A percentile compares a stretch with the other conserved stretches of the same genome.
Conservation (phyloP, 2,113 vertebrate genomes). For the Tetrao urogallus region DNA sequence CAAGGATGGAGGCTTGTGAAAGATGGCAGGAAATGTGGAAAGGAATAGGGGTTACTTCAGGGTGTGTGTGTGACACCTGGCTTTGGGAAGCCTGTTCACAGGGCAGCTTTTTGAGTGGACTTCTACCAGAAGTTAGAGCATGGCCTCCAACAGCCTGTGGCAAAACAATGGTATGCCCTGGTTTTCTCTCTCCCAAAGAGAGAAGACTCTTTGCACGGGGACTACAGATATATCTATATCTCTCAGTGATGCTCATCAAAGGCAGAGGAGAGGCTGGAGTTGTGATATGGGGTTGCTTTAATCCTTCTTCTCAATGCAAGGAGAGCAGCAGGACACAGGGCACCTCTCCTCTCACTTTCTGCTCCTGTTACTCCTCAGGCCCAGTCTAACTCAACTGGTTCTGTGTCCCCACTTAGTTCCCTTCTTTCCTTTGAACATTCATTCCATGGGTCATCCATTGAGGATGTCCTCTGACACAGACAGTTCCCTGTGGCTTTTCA, state of each 20-base stretch:
- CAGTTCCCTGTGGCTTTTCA: background rate
- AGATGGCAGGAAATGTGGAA: accelerated
- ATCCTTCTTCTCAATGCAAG: background rate
- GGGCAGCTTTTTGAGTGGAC: accelerated
- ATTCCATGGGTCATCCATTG: background rate
- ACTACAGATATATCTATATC: background rate
- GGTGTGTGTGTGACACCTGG: background rate
- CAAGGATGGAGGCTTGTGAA: background rate
- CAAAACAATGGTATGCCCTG: background rate
- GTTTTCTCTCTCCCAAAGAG: background rate
- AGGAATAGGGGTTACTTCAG: background rate
- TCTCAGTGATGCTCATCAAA: background rate
- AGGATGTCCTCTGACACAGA: background rate
- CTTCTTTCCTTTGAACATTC: background rate
- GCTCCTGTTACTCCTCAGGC: background rate
- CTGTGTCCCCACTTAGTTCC: background rate
- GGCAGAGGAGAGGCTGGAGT: background rate
- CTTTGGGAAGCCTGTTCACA: background rate
- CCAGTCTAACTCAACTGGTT: background rate
- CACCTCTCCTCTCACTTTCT: background rate
- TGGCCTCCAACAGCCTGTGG: background rate
- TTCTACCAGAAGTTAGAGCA: accelerated
- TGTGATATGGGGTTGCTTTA: background rate
- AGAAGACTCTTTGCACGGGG: too few species aligned
- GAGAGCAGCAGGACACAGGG: background rate